phyloP scores from a whole-genome alignment of 2,888 invertebrate genomes.

The Protonemura montana region DNA sequence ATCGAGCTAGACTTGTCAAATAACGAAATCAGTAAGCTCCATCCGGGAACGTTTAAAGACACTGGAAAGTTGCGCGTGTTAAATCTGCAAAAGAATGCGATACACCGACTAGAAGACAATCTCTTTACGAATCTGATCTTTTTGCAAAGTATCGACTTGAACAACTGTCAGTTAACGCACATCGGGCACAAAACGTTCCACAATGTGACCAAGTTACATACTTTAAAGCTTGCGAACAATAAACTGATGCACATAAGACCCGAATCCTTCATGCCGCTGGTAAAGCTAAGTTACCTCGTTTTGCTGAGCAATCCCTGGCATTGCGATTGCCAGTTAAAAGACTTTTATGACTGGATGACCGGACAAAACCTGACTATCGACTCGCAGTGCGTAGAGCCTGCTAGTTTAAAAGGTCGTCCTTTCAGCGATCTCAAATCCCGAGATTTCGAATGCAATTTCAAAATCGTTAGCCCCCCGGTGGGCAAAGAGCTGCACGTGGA shows the following conservation, averaged over 20 bases:
- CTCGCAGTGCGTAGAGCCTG: conserved; percentile 76
- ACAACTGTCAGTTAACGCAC: conserved; percentile 74
- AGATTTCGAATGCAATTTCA: conserved; percentile 41
- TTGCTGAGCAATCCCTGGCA: conserved; percentile 86
- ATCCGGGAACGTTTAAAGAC: conserved; percentile 75
- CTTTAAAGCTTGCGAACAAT: conserved; percentile 77
- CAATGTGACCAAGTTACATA: conserved; percentile 71
- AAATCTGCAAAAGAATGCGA: conserved; percentile 76
- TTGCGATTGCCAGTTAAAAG: conserved; percentile 84
- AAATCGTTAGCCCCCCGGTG: conserved; percentile 62
- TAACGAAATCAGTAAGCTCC: conserved; percentile 72
- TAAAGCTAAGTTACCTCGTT: conserved; percentile 74
- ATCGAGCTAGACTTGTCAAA: conserved; percentile 84
- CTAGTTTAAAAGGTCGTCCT: conserved; percentile 49
- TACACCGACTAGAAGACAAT: conserved; percentile 75
- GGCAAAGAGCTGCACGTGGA: conserved; percentile 68
- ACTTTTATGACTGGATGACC: conserved; percentile 77
- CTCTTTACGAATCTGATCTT: conserved; percentile 78
- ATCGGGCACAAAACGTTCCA: conserved; percentile 77
- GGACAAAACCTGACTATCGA: conserved; percentile 70
- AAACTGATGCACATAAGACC: conserved; percentile 70
- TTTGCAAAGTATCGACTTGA: conserved; percentile 79
- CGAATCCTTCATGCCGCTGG: conserved; percentile 51
- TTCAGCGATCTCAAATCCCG: conserved; percentile 29
- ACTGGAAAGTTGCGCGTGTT: conserved; percentile 76